These are phyloP conservation scores for Psilopsiagon aymara DNA, from an alignment of 2,113 vertebrate genomes.

Conservation along the genomic window DNA sequence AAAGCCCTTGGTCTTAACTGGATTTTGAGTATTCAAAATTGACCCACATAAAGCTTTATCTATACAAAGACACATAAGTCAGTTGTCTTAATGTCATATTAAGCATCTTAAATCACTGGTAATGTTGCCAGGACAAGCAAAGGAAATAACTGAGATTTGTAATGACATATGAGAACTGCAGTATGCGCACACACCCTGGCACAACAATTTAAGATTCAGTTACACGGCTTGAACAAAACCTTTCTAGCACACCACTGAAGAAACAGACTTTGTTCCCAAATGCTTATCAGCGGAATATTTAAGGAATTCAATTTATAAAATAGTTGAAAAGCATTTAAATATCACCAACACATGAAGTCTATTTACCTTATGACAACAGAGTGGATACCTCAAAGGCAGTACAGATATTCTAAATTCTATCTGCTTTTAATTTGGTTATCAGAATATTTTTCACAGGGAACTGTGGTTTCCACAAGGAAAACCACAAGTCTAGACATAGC, in stretches of 20 bases:
- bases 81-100: background rate
- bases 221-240: background rate
- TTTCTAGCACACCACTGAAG: background rate
- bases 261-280: background rate
- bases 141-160: background rate
- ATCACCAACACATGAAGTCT: background rate
- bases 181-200: background rate
- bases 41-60: background rate
- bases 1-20: background rate
- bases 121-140: background rate
- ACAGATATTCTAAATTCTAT: background rate
- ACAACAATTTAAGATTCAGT: background rate
- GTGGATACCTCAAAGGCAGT: background rate
- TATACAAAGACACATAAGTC: background rate
- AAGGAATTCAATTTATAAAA: background rate
- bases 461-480: background rate
- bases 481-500: background rate
- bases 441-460: background rate
- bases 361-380: background rate
- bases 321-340: background rate
- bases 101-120: background rate
- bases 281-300: background rate
- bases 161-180: background rate
- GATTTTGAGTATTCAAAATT: background rate
- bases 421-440: background rate